A percentile compares a stretch with the other conserved stretches of the same genome.
Conservation (phyloP, 53 echinoderm and acorn worm species). For the Paracentrotus lividus region DNA sequence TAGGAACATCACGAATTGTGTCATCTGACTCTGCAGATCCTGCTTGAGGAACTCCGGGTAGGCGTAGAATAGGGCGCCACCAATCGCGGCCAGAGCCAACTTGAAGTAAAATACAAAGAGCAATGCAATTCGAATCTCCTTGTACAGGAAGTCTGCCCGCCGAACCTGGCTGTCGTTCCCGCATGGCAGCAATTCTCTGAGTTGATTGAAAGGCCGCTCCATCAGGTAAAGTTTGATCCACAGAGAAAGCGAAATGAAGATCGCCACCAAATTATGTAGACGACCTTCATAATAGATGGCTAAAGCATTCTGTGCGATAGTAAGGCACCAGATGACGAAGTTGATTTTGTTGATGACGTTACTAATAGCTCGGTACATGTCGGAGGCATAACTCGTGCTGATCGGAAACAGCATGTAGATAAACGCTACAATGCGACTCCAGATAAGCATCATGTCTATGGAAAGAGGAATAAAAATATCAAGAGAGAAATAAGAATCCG, state of each 20-base stretch:
- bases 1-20: background rate
- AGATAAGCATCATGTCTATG: background rate
- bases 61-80: background rate
- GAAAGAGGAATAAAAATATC: background rate
- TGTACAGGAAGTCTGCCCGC: constrained; percentile 22
- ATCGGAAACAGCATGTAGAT: background rate
- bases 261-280: background rate
- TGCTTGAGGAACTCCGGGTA: background rate
- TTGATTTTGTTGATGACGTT: background rate
- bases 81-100: background rate
- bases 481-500: background rate
- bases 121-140: constrained; percentile 10
- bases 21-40: constrained; percentile 19
- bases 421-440: background rate
- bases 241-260: background rate
- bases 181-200: background rate
- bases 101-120: constrained; percentile 26
- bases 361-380: background rate
- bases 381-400: background rate
- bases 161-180: background rate
- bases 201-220: background rate
- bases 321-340: background rate
- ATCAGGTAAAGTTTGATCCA: constrained; percentile 32
- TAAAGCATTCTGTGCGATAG: background rate
- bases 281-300: background rate